These are phyloP conservation scores for Macquaria australasica DNA, from an alignment of 2,113 vertebrate species.

Conservation along the genomic window DNA sequence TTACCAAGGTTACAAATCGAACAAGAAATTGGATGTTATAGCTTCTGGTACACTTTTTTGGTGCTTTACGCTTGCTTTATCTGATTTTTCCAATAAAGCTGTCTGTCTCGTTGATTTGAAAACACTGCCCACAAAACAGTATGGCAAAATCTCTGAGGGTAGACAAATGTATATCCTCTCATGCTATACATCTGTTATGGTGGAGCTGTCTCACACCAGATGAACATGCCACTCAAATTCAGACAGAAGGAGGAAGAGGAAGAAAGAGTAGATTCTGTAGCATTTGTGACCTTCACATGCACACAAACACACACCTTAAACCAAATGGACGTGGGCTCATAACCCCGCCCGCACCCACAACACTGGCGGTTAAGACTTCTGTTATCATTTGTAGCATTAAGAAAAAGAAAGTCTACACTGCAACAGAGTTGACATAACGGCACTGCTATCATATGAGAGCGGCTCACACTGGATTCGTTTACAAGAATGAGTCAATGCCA, in stretches of 20 bases:
- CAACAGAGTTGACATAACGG: slow-evolving; percentile 40
- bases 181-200: background rate
- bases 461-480: slow-evolving; percentile 48
- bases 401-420: background rate
- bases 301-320: slow-evolving; percentile 12
- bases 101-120: background rate
- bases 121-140: background rate
- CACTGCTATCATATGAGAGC: slow-evolving; percentile 25
- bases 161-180: background rate
- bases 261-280: background rate
- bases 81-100: background rate
- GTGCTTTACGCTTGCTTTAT: background rate
- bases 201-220: too few relatives aligned
- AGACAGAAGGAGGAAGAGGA: background rate
- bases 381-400: slow-evolving; percentile 38
- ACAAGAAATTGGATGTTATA: too few relatives aligned
- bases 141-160: background rate
- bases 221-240: too few relatives aligned
- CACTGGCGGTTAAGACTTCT: slow-evolving; percentile 8
- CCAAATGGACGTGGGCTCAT: slow-evolving; percentile 33
- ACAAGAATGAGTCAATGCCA: slow-evolving; percentile 34
- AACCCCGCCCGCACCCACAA: slow-evolving; percentile 17
- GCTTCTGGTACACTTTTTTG: background rate
- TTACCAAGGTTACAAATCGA: background rate
- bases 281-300: background rate